A percentile compares a stretch with the other conserved stretches of the same genome.
Evolutionary conservation across 2,888 invertebrate species (phyloP).

Genomic region (Caenorhabditis macrosperma): DNA sequence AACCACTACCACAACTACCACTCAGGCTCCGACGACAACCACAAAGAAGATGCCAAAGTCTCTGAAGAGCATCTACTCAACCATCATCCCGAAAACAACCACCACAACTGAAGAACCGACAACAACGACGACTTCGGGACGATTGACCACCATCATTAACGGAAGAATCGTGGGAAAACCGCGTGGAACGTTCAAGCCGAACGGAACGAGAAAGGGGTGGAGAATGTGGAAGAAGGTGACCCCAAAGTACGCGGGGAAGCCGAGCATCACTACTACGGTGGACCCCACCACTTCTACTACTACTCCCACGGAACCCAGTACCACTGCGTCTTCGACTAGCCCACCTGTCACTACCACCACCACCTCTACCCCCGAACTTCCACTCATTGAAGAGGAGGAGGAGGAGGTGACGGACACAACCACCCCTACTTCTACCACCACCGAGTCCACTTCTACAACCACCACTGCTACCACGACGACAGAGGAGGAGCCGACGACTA

Average conservation of each 20-base stretch:
- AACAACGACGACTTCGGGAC: slow-evolving; percentile 4
- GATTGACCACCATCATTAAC: slow-evolving; percentile 11
- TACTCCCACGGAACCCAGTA: slow-evolving; percentile 47
- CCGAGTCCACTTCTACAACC: slow-evolving; percentile 30
- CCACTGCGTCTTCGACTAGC: slow-evolving; percentile 37
- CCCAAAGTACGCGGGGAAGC: slow-evolving; percentile 44
- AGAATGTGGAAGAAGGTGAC: slow-evolving; percentile 66
- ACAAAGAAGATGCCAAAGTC: slow-evolving; percentile 63
- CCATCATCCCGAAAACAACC: slow-evolving; percentile 58
- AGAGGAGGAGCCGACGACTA: slow-evolving; percentile 17
- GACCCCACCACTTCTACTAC: slow-evolving; percentile 52
- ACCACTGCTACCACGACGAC: slow-evolving; percentile 31
- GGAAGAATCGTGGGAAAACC: slow-evolving; percentile 31
- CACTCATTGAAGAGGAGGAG: slow-evolving; percentile 39
- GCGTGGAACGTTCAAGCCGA: slow-evolving; percentile 45
- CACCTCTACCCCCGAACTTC: slow-evolving; percentile 16
- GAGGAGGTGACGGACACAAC: slow-evolving; percentile 18
- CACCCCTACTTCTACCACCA: slow-evolving; percentile 38
- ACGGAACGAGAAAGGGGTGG: slow-evolving; percentile 52
- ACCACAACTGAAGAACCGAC: slow-evolving; percentile 20
- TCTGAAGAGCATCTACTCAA: slow-evolving; percentile 64
- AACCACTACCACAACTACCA: slow-evolving; percentile 44
- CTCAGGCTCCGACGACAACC: slow-evolving; percentile 40
- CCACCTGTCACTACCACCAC: background rate
- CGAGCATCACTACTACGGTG: slow-evolving; percentile 55